Evolutionary conservation across 2,113 vertebrate species (phyloP).

Genomic region (Barbus barbus): DNA sequence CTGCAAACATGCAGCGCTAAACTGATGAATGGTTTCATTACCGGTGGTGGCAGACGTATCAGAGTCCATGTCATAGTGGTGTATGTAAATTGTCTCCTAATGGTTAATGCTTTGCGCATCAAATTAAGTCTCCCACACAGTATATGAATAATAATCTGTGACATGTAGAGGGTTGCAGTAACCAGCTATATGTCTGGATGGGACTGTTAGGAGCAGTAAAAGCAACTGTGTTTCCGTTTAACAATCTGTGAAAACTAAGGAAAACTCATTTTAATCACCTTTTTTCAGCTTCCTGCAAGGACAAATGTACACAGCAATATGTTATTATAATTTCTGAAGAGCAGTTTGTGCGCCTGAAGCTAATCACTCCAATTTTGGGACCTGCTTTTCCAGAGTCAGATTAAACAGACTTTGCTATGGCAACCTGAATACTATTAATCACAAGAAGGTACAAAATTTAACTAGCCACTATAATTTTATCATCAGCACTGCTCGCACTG

Average conservation of each 20-base stretch:
- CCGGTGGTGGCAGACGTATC: conserved; percentile 34
- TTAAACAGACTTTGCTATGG: conserved; percentile 54
- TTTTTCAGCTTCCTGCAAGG: background rate
- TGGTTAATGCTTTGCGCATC: conserved; percentile 38
- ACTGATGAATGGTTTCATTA: conserved; percentile 54
- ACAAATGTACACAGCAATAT: conserved; percentile 16
- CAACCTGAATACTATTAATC: conserved; percentile 42
- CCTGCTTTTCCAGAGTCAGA: conserved; percentile 34
- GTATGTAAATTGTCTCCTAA: conserved; percentile 27
- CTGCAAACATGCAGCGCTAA: conserved; percentile 32
- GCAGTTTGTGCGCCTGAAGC: conserved; percentile 18
- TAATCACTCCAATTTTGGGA: conserved; percentile 42
- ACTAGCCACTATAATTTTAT: conserved; percentile 51
- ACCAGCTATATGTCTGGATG: background rate
- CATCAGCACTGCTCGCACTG: conserved; percentile 39
- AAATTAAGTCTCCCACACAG: conserved; percentile 22
- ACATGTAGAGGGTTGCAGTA: background rate
- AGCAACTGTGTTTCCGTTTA: background rate
- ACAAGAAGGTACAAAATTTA: conserved; percentile 46
- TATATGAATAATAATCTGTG: conserved; percentile 32
- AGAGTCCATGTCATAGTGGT: conserved; percentile 33
- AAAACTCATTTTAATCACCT: conserved; percentile 8
- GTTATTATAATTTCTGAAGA: conserved; percentile 27
- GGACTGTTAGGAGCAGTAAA: conserved; percentile 4
- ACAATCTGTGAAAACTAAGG: background rate